Base-by-base conservation (phyloP, 2,888 invertebrate species). In the Oconnorella tubifera region DNA sequence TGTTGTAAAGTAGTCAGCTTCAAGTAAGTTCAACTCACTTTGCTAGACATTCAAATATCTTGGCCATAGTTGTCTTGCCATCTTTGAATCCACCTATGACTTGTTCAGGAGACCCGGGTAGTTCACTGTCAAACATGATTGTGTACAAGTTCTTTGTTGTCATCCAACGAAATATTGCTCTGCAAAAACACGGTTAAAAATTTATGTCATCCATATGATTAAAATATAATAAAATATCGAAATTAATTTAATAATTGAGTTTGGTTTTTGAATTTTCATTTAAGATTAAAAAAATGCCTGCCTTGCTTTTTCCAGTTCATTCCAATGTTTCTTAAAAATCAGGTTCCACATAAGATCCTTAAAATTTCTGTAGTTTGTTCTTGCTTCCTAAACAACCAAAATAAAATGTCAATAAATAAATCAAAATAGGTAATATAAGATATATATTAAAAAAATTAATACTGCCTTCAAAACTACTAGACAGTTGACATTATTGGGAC, bases 81-180 rank as follows among this genome's bases (percentile, higher is more conserved):
- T 79, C 78, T 68, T 78, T 78, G 73, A 82, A 81, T 33, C 80
- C 79, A 23, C 75, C 75, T 27, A 82, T 70, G 3, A 80, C 75
- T 62, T 80, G 80, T 66, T 82, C 82, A 2, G 82, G 81, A 10
- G 78, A 76, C 14, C 78, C 77, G 32, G 76, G 76, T 59, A 75
- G 74, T 6, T 76, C 77, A 29, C 75, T 75, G 68, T 75, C 73
- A 68, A 82, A 82, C 71, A 73, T 75, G 64, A 82, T 76, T 49
- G 76, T 79, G 75, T 79, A 79, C 80, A 82, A 78, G 73, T 82
- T 81, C 78, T 79, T 79, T 31, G 78, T 78, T 0, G 82, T 82
- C 81, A 82, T 81, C 82, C 82, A 82, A 64, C 82, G 76, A 68
- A 81, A 82, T 56, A 82, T 81, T 28, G 75, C 79, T 64, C 82